phyloP scores from a whole-genome alignment of 2,797 vertebrate species.

The Poeciliopsis presidionis region DNA sequence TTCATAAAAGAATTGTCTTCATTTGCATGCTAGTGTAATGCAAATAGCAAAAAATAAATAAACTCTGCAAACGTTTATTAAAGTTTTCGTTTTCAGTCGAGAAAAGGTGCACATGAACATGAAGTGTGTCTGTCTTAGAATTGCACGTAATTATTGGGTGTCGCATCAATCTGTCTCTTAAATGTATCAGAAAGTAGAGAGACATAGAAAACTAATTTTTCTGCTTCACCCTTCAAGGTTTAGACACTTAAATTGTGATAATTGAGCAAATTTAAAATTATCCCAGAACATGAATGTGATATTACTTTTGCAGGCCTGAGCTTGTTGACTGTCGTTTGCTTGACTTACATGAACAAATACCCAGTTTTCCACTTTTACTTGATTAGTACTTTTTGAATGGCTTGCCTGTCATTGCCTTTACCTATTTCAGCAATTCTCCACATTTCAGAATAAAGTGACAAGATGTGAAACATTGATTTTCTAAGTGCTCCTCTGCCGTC shows the following conservation, averaged over 20 bases:
- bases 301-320: background rate
- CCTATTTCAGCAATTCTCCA: conserved; percentile 7
- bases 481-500: conserved; percentile 21
- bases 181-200: background rate
- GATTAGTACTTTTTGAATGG: background rate
- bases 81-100: background rate
- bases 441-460: background rate
- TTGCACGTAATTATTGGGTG: background rate
- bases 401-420: conserved; percentile 4
- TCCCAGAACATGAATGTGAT: background rate
- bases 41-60: background rate
- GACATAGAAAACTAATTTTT: background rate
- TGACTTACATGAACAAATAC: background rate
- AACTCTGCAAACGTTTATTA: background rate
- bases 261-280: background rate
- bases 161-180: background rate
- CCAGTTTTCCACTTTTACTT: background rate
- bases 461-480: conserved; percentile 26
- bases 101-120: background rate
- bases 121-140: background rate
- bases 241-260: background rate
- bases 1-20: background rate
- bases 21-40: background rate
- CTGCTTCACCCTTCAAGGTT: background rate
- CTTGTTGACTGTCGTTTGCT: background rate